A percentile compares a stretch with the other conserved stretches of the same genome.
Evolutionary conservation across 2,797 vertebrate species (phyloP).

Genomic region (Poecilia velifera): DNA sequence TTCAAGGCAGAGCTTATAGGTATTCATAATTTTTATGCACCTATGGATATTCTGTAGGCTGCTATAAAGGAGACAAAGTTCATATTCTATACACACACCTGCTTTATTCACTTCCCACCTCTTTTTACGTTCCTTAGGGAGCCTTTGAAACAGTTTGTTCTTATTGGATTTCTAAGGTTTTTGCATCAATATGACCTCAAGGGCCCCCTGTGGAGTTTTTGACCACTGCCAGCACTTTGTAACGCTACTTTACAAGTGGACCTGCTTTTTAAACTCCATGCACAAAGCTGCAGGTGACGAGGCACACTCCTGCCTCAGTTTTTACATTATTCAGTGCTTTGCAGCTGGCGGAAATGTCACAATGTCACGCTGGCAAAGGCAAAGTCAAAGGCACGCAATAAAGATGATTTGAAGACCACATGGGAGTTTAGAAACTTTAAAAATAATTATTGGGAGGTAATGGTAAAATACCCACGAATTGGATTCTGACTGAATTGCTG

Average conservation of each 20-base stretch:
- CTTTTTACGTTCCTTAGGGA: not conserved
- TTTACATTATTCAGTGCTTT: slow-evolving; percentile 11
- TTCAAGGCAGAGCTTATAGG: not conserved
- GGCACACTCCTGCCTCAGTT: slow-evolving; percentile 6
- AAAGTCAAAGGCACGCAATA: not conserved
- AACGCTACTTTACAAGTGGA: not conserved
- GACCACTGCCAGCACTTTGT: not conserved
- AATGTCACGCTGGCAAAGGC: not conserved
- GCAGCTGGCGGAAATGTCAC: slow-evolving; percentile 4
- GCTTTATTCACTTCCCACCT: slow-evolving; percentile 7
- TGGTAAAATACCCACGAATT: not conserved
- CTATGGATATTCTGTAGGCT: not conserved
- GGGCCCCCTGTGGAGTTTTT: slow-evolving; percentile 1
- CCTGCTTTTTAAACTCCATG: not conserved
- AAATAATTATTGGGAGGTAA: not conserved
- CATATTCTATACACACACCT: slow-evolving; percentile 7
- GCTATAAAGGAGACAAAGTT: not conserved
- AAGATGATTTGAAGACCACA: not conserved
- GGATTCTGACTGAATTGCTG: not conserved
- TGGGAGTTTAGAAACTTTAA: not conserved
- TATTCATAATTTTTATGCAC: not conserved
- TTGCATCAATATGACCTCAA: slow-evolving; percentile 17
- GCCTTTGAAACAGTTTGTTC: not conserved
- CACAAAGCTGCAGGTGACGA: slow-evolving; percentile 1
- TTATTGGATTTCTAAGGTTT: slow-evolving; percentile 8